A percentile compares a stretch with the other conserved stretches of the same genome.
Conservation (phyloP, 1,140 invertebrate species). For the Lasioglossum albipes region DNA sequence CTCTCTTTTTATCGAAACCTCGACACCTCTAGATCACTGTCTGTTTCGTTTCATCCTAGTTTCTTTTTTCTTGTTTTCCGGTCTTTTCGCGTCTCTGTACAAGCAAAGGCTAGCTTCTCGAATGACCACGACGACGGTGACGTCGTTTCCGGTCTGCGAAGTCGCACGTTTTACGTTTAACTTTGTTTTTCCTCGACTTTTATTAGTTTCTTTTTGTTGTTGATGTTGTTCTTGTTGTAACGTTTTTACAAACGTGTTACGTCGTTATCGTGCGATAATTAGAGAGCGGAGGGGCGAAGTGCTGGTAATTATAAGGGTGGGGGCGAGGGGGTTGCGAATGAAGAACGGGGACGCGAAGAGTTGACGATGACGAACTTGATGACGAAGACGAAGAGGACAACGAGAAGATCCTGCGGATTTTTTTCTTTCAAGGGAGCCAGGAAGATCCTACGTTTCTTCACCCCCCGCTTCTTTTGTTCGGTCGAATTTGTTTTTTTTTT, state of each 20-base stretch:
- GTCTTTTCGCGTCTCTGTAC: background rate
- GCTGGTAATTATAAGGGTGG: background rate
- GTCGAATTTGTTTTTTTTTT: background rate
- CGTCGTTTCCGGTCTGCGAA: background rate
- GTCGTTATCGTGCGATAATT: slow-evolving; percentile 43
- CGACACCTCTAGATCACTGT: background rate
- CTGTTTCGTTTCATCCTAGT: background rate
- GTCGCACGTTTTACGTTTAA: background rate
- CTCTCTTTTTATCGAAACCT: slow-evolving; percentile 8
- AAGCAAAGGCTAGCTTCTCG: slow-evolving; percentile 57
- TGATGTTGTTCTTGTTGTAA: background rate
- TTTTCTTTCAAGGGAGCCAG: background rate
- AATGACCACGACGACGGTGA: slow-evolving; percentile 39
- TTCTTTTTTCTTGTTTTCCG: background rate
- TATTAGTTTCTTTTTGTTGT: slow-evolving; percentile 19
- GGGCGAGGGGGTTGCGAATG: background rate
- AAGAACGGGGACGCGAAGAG: slow-evolving; percentile 23
- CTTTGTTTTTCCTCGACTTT: slow-evolving; percentile 2
- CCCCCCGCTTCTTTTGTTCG: background rate
- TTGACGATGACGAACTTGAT: background rate
- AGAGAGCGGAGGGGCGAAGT: slow-evolving; percentile 33
- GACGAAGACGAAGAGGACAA: slow-evolving; percentile 29
- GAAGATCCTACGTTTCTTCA: too few species aligned
- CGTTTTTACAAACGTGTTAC: slow-evolving; percentile 30
- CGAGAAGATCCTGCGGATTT: slow-evolving; percentile 13